Base-by-base conservation (phyloP, 2,888 invertebrate genomes). In the Strigamia maritima region DNA sequence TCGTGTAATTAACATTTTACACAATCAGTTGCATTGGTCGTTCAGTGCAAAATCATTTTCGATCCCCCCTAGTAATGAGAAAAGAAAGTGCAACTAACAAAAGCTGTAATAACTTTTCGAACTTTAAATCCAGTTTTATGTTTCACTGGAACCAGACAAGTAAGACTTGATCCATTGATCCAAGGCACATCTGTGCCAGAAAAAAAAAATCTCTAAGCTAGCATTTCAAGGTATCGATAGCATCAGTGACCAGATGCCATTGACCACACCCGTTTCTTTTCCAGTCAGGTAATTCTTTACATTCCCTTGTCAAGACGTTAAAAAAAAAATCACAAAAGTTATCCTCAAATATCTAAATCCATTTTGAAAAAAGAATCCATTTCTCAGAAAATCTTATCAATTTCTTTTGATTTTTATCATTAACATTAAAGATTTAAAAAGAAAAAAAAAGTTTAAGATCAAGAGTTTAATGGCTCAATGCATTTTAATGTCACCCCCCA, bases 201-300 rank as follows among this genome's bases (percentile, higher is more conserved):
- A 16, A 65, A 10, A 16, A 65, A 65, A 65, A 65, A 65, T 65
- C 65, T 28, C 65, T 65, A 24, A 24, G 65, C 65, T 65, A 10
- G 14, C 65, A 65, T 65, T 65, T 65, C 65, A 16, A 26, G 28
- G 65, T 65, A 65, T 65, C 60, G 65, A 65, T 65, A 65, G 24
- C 65, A 65, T 65, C 65, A 65, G 65, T 65, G 65, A 65, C 65
- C 65, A 65, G 65, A 65, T 65, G 65, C 65, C 65, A 65, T 16
- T 65, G 65, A 65, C 65, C 65, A 65, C 65, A 65, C 65, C 26
- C 6, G 65, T 65, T 28, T 14, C 28, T 28, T 28, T 65, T 65
- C 26, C 26, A 7, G n/a, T 2, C 65, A 65, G 65, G 65, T 65
- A 28, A 65, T 65, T 65, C 65, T 65, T 65, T 65, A 24, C 26